Conservation (phyloP, 2,797 vertebrate genomes). For the Lagocephalus sceleratus region DNA sequence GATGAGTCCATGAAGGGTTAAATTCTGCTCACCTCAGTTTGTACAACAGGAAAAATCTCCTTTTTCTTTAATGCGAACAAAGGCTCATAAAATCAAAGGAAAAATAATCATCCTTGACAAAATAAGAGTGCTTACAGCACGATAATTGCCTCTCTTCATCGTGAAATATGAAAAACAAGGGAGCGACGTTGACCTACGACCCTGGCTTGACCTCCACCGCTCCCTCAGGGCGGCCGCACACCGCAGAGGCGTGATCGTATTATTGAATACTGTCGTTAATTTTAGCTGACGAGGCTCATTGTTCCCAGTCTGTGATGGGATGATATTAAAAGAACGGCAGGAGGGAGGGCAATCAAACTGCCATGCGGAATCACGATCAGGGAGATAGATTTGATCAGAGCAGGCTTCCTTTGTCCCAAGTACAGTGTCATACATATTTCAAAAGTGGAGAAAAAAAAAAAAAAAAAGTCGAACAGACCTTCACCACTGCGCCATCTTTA, state of each 20-base stretch:
- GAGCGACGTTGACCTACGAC: slow-evolving; percentile 33
- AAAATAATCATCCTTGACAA: background rate
- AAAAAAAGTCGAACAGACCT: slow-evolving; percentile 6
- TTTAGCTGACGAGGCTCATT: slow-evolving; percentile 47
- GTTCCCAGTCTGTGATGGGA: slow-evolving; percentile 38
- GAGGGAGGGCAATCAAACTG: slow-evolving; percentile 54
- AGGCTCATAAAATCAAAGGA: background rate
- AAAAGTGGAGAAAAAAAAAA: slow-evolving; percentile 27
- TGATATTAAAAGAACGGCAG: slow-evolving; percentile 46
- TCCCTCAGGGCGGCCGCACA: slow-evolving; percentile 8
- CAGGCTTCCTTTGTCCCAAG: too few relatives aligned
- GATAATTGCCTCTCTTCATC: slow-evolving; percentile 14
- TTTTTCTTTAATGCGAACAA: too few relatives aligned
- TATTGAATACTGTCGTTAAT: slow-evolving; percentile 44
- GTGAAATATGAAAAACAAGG: slow-evolving; percentile 3
- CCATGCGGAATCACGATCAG: slow-evolving; percentile 56
- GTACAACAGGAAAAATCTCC: background rate
- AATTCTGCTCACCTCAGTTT: background rate
- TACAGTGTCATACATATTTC: too few relatives aligned
- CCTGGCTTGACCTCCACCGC: slow-evolving; percentile 26
- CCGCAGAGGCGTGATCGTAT: slow-evolving; percentile 43
- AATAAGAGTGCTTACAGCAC: slow-evolving; percentile 1
- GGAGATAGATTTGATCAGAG: slow-evolving; percentile 20
- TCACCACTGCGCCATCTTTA: background rate
- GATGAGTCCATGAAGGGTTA: background rate